phyloP scores from a whole-genome alignment of 2,113 vertebrate species.

The Lepus europaeus region DNA sequence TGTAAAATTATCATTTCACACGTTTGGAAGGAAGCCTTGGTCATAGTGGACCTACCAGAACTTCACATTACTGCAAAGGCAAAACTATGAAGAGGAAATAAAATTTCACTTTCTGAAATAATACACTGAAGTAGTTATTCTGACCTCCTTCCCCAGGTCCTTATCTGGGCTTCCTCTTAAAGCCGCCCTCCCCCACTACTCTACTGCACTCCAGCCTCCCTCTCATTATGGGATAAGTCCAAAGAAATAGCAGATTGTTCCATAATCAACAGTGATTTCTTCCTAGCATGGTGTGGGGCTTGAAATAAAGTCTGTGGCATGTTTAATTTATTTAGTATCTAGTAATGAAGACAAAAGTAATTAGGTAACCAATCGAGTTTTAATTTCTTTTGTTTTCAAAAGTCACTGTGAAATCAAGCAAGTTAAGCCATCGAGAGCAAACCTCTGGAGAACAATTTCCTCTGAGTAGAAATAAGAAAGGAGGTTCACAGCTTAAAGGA shows the following conservation, averaged over 20 bases:
- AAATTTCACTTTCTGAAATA: slow-evolving; percentile 24
- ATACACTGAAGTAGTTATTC: neutral
- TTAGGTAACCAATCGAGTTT: slow-evolving; percentile 77
- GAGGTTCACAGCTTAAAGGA: neutral
- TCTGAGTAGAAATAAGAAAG: slow-evolving; percentile 42
- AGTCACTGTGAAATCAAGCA: slow-evolving; percentile 80
- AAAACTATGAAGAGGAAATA: slow-evolving; percentile 17
- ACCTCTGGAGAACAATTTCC: slow-evolving; percentile 51
- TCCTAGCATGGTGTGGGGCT: slow-evolving; percentile 64
- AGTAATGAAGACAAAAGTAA: slow-evolving; percentile 80
- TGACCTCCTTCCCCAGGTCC: neutral
- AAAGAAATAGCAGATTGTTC: slow-evolving; percentile 71
- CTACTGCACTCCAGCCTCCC: neutral
- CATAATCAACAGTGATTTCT: slow-evolving; percentile 78
- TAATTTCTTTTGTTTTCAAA: slow-evolving; percentile 83
- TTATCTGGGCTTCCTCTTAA: slow-evolving; percentile 17
- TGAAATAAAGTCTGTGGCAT: slow-evolving; percentile 77
- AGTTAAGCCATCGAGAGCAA: slow-evolving; percentile 73
- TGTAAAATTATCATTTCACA: neutral
- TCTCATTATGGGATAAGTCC: slow-evolving; percentile 45
- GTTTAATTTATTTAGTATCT: slow-evolving; percentile 79
- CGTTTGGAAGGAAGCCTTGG: slow-evolving; percentile 37
- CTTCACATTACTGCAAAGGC: neutral
- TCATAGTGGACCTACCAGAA: neutral
- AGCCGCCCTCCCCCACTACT: neutral